A percentile compares a stretch with the other conserved stretches of the same genome.
phyloP scores from a whole-genome alignment of 64 coral and sea anemone genomes.

The Trachythela sp. region DNA sequence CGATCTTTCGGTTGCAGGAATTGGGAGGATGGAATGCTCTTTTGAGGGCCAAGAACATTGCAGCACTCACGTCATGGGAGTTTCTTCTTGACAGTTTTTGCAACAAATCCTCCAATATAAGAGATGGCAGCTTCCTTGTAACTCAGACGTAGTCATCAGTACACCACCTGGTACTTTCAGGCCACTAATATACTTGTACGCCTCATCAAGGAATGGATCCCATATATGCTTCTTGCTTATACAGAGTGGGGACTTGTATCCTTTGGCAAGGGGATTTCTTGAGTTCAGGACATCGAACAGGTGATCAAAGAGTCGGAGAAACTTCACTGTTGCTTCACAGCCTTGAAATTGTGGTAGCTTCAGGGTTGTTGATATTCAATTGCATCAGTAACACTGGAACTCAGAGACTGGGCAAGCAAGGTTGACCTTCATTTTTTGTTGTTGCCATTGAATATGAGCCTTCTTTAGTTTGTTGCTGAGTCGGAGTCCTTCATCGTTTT shows the following conservation, averaged over 20 bases:
- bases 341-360: not conserved
- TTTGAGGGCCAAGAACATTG: not conserved
- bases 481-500: not conserved
- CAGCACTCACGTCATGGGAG: not conserved
- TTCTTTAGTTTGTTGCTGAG: not conserved
- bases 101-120: not conserved
- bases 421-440: conserved; percentile 6
- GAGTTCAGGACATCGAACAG: not conserved
- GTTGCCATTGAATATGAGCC: not conserved
- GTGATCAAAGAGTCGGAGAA: not conserved
- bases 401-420: not conserved
- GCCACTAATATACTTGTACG: not conserved
- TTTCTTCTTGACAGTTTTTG: not conserved
- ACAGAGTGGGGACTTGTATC: not conserved
- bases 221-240: not conserved
- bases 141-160: not conserved
- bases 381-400: conserved; percentile 9
- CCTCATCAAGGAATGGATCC: not conserved
- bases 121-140: not conserved
- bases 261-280: not conserved
- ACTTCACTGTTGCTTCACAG: not conserved
- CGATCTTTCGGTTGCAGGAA: not conserved
- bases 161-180: not conserved
- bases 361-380: not conserved
- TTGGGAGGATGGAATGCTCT: not conserved